These are phyloP conservation scores for Cordilura impudica DNA, from an alignment of 2,888 invertebrate species.

Conservation along the genomic window DNA sequence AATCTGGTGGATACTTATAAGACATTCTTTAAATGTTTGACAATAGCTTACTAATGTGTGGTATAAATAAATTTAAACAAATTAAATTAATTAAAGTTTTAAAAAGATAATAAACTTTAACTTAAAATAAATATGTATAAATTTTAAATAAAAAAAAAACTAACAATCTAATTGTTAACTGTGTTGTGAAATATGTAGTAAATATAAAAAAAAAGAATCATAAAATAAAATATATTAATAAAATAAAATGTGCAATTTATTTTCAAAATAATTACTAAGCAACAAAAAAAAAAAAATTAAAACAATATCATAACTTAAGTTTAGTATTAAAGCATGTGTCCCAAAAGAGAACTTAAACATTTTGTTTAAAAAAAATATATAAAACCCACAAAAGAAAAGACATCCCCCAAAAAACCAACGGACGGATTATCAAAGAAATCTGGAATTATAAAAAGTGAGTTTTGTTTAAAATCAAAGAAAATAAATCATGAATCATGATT, in stretches of 20 bases:
- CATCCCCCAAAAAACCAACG: not conserved
- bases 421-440: constrained; percentile 25
- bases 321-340: too few relatives aligned
- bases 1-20: too few relatives aligned
- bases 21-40: not conserved
- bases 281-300: not conserved
- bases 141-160: constrained; percentile 19
- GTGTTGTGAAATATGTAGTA: constrained; percentile 61
- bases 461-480: not conserved
- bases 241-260: constrained; percentile 59
- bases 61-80: not conserved
- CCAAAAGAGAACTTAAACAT: not conserved
- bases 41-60: not conserved
- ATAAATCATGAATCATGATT: not conserved
- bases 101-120: not conserved
- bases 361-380: not conserved
- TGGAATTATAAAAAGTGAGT: not conserved
- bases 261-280: constrained; percentile 54
- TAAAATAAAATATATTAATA: constrained; percentile 1
- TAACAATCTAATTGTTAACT: constrained; percentile 59
- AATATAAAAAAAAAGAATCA: constrained; percentile 5
- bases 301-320: constrained; percentile 10
- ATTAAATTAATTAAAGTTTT: not conserved
- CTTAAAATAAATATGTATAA: constrained; percentile 27
- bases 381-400: not conserved